Conservation (phyloP, 2,797 vertebrate species). For the Acrocephalus scirpaceus region DNA sequence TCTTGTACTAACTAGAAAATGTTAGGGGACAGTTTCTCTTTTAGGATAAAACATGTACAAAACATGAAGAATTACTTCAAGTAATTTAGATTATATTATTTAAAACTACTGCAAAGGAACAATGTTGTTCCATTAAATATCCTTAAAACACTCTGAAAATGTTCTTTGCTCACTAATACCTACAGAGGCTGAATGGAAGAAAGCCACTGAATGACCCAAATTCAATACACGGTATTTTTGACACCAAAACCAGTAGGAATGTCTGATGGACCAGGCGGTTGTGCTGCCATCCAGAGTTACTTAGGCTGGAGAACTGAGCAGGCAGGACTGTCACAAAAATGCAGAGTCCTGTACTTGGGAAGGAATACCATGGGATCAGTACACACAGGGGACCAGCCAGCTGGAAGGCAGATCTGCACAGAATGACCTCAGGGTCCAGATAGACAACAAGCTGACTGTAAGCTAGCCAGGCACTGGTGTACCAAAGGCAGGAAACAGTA, state of each 20-base stretch:
- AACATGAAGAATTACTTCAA: neutral
- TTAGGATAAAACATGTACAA: neutral
- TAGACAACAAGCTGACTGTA: neutral
- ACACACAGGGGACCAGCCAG: neutral
- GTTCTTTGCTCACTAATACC: neutral
- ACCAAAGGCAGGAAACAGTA: neutral
- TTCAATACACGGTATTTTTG: neutral
- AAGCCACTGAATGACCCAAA: neutral
- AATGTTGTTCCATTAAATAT: neutral
- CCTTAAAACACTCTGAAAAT: neutral
- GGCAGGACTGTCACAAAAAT: neutral
- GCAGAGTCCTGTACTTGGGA: neutral
- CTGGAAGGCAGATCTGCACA: neutral
- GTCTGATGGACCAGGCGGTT: neutral
- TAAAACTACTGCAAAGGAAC: neutral
- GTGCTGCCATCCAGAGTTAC: neutral
- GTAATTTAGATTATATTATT: neutral
- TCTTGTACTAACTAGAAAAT: neutral
- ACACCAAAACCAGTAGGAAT: neutral
- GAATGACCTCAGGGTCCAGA: neutral
- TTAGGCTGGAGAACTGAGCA: neutral
- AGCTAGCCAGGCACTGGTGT: neutral
- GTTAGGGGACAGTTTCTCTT: neutral
- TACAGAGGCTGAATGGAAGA: neutral
- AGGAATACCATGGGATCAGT: neutral